phyloP scores from a whole-genome alignment of 2,797 vertebrate species.

The Lutjanus argentimaculatus region DNA sequence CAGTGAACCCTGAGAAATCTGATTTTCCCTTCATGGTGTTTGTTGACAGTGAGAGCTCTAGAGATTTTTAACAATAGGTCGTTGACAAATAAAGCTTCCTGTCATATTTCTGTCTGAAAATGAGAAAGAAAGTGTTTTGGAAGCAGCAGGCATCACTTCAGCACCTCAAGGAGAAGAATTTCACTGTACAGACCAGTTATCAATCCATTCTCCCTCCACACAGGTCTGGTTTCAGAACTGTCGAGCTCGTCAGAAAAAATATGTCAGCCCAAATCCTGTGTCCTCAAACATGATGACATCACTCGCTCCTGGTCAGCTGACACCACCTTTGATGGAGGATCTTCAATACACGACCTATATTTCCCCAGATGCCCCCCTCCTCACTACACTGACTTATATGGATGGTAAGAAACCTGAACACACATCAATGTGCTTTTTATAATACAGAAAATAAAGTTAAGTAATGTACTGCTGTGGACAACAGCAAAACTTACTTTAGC shows the following conservation, averaged over 20 bases:
- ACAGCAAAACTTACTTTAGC: too few relatives aligned
- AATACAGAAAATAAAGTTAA: not conserved
- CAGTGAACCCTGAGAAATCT: too few relatives aligned
- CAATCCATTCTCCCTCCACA: not conserved
- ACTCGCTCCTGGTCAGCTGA: constrained; percentile 89
- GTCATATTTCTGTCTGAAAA: not conserved
- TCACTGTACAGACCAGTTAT: not conserved
- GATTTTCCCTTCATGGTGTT: too few relatives aligned
- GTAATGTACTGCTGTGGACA: too few relatives aligned
- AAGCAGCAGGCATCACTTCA: not conserved
- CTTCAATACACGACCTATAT: constrained; percentile 93
- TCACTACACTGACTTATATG: constrained; percentile 83
- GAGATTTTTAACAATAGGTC: too few relatives aligned
- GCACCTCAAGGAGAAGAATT: not conserved
- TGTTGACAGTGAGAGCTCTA: too few relatives aligned
- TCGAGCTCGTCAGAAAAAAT: constrained; percentile 97
- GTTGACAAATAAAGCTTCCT: not conserved
- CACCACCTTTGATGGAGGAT: constrained; percentile 91
- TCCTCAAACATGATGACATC: constrained; percentile 86
- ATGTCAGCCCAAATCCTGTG: constrained; percentile 89
- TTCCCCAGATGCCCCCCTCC: constrained; percentile 90
- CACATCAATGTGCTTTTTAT: not conserved
- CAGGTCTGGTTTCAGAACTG: constrained; percentile 99
- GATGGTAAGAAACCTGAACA: constrained; percentile 66
- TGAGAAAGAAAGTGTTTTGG: not conserved